Conservation (phyloP, 2,113 vertebrate species). For the Pseudorasbora parva region DNA sequence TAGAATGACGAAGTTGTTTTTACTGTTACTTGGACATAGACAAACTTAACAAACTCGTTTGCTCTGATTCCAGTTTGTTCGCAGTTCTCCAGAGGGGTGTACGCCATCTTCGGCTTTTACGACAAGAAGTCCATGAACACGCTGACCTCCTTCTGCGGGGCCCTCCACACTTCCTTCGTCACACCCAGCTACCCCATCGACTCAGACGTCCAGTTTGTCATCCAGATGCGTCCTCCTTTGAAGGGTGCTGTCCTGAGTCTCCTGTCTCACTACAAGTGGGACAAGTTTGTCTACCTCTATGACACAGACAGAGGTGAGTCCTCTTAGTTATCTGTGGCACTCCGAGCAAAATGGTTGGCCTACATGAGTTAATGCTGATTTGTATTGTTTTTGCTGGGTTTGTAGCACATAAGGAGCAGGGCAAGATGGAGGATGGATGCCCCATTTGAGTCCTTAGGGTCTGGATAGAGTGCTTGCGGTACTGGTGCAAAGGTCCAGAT, state of each 20-base stretch:
- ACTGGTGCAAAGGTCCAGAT: constrained; percentile 32
- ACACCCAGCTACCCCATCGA: constrained; percentile 97
- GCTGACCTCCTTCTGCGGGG: constrained; percentile 97
- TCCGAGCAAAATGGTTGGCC: background rate
- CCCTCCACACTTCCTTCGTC: constrained; percentile 97
- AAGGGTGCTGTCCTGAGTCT: constrained; percentile 93
- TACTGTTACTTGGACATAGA: background rate
- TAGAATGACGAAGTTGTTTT: background rate
- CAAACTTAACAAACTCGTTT: background rate
- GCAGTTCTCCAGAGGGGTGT: constrained; percentile 98
- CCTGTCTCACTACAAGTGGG: constrained; percentile 94
- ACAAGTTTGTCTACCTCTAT: constrained; percentile 98
- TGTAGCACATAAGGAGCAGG: background rate
- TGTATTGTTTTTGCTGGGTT: constrained; percentile 17
- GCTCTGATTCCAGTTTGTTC: constrained; percentile 90
- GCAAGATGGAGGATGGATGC: background rate
- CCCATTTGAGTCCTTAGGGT: constrained; percentile 38
- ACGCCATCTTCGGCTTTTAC: constrained; percentile 99
- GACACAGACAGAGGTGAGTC: constrained; percentile 97
- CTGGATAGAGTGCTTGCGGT: constrained; percentile 16
- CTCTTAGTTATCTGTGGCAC: background rate
- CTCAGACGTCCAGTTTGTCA: constrained; percentile 98
- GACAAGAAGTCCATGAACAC: constrained; percentile 99
- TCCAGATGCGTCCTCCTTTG: constrained; percentile 96
- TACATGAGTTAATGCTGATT: background rate